Percentiles rank a stretch among this genome's conserved stretches.
Evolutionary conservation across 2,797 vertebrate species (phyloP).

Genomic region (Esox lucius): DNA sequence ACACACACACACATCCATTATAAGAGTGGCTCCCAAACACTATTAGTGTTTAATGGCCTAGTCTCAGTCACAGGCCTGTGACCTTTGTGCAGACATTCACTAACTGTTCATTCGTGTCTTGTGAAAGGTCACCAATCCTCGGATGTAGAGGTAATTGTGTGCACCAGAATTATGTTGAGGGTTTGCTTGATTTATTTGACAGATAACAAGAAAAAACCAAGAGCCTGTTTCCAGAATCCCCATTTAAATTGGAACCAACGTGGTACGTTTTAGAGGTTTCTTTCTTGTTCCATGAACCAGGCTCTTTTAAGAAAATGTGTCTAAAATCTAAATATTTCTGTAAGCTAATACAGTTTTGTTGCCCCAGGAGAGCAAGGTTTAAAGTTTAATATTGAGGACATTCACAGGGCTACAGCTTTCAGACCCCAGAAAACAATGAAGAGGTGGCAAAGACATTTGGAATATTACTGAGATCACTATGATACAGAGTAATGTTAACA

Average conservation of each 20-base stretch:
- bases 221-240: not conserved
- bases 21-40: not conserved
- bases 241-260: too few relatives aligned
- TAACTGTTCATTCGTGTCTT: not conserved
- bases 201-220: not conserved
- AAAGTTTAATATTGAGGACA: not conserved
- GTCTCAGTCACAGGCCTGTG: too few relatives aligned
- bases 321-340: not conserved
- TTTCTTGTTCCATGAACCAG: not conserved
- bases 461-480: not conserved
- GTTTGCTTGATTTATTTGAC: not conserved
- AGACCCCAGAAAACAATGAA: not conserved
- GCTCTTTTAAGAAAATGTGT: not conserved
- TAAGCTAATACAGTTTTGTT: not conserved
- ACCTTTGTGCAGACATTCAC: not conserved
- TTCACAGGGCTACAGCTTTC: not conserved
- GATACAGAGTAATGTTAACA: not conserved
- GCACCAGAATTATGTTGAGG: not conserved
- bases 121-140: not conserved
- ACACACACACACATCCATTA: constrained; percentile 1
- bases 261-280: not conserved
- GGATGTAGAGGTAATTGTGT: not conserved
- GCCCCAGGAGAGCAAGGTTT: not conserved
- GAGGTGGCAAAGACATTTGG: not conserved
- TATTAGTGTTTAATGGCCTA: not conserved